Evolutionary conservation across 1,140 invertebrate genomes (phyloP).

Genomic region (Rhyacophila brunnea): DNA sequence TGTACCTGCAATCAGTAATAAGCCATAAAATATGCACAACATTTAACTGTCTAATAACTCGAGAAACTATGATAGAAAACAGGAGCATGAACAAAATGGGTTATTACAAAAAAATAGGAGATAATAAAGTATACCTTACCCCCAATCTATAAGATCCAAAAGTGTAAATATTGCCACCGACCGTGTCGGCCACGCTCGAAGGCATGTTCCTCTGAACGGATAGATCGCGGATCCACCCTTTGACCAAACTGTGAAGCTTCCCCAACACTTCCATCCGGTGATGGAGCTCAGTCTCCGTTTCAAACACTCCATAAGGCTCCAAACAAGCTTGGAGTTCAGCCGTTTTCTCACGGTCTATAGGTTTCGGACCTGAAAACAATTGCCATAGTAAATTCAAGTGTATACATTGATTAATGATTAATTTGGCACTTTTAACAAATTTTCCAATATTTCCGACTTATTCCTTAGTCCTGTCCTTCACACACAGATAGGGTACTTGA

Average conservation of each 20-base stretch:
- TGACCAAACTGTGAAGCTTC: conserved; percentile 86
- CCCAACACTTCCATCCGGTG: conserved; percentile 82
- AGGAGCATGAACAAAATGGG: too few relatives aligned
- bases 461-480: too few relatives aligned
- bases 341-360: conserved; percentile 79
- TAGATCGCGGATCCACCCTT: conserved; percentile 89
- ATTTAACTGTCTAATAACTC: too few relatives aligned
- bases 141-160: conserved; percentile 94
- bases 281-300: conserved; percentile 86
- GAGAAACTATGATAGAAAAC: too few relatives aligned
- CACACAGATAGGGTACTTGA: too few relatives aligned
- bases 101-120: too few relatives aligned
- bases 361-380: conserved; percentile 65
- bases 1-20: conserved; percentile 73
- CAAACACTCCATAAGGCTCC: conserved; percentile 87
- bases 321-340: conserved; percentile 80
- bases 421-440: too few relatives aligned
- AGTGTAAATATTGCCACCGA: conserved; percentile 98
- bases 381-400: too few relatives aligned
- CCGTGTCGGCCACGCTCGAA: conserved; percentile 75
- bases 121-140: conserved; percentile 49
- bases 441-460: too few relatives aligned
- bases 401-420: too few relatives aligned
- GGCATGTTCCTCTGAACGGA: conserved; percentile 89
- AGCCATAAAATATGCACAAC: too few relatives aligned